Conservation (phyloP, 2,888 invertebrate species). For the Platynereis dumerilii region DNA sequence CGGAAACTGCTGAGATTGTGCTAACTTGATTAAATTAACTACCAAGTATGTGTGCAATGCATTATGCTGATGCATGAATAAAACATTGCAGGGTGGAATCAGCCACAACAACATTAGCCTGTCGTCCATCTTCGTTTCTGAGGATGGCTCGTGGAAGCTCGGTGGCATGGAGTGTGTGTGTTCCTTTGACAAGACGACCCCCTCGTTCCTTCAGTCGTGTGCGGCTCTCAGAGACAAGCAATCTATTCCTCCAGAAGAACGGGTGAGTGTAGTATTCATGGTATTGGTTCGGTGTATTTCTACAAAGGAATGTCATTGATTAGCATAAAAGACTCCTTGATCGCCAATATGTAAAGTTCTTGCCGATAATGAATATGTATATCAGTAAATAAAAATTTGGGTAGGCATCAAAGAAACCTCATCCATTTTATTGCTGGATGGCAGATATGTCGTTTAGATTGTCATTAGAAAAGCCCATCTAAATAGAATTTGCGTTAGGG, state of each 20-base stretch:
- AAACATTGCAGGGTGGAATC: constrained; percentile 46
- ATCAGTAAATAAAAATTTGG: too few species aligned
- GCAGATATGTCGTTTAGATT: too few species aligned
- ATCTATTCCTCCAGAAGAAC: constrained; percentile 35
- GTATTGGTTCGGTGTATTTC: background rate
- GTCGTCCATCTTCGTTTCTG: constrained; percentile 80
- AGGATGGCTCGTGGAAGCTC: constrained; percentile 86
- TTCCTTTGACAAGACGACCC: constrained; percentile 65
- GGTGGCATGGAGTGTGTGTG: constrained; percentile 79
- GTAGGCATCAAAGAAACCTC: too few species aligned
- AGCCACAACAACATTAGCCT: constrained; percentile 84
- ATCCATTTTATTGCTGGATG: too few species aligned
- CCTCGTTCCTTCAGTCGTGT: constrained; percentile 20
- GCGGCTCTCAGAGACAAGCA: constrained; percentile 11
- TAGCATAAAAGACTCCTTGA: background rate
- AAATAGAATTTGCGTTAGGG: too few species aligned
- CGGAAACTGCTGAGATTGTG: too few species aligned
- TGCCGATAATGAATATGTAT: too few species aligned
- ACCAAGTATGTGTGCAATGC: too few species aligned
- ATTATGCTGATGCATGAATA: too few species aligned
- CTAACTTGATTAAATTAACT: too few species aligned
- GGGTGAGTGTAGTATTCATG: constrained; percentile 31
- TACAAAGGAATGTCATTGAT: background rate
- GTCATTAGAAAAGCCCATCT: too few species aligned
- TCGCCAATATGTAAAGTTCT: too few species aligned